Evolutionary conservation across 1,140 invertebrate genomes (phyloP).

Genomic region (Proctacanthus coquilletti): DNA sequence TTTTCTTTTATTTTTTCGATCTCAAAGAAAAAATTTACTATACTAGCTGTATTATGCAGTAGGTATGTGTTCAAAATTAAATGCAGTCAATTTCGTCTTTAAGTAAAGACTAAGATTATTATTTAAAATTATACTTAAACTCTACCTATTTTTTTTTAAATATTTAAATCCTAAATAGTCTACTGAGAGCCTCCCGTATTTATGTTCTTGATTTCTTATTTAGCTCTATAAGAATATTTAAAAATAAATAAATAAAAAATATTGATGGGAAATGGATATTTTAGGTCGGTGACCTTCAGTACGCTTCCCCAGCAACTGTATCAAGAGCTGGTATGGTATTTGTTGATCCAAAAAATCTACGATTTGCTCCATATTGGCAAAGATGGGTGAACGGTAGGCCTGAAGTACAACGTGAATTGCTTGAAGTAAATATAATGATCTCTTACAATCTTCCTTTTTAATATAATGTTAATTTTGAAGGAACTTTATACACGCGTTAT

Average conservation of each 20-base stretch:
- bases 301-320: constrained; percentile 81
- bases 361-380: constrained; percentile 71
- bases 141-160: neutral
- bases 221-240: no score
- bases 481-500: constrained; percentile 60
- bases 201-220: no score
- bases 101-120: no score
- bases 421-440: constrained; percentile 7
- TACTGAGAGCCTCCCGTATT: neutral
- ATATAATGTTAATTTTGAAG: constrained; percentile 9
- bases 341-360: constrained; percentile 80
- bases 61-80: no score
- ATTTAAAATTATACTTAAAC: no score
- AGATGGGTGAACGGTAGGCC: constrained; percentile 42
- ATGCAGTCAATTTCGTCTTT: no score
- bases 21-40: neutral
- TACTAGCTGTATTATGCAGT: no score
- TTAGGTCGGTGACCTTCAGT: constrained; percentile 68
- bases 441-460: no score
- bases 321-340: constrained; percentile 87
- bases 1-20: neutral
- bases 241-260: no score
- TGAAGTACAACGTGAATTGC: constrained; percentile 16
- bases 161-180: constrained; percentile 1
- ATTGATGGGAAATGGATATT: no score